These are phyloP conservation scores for Mactromeris polynyma DNA, from an alignment of 2,888 invertebrate genomes.

Conservation along the genomic window DNA sequence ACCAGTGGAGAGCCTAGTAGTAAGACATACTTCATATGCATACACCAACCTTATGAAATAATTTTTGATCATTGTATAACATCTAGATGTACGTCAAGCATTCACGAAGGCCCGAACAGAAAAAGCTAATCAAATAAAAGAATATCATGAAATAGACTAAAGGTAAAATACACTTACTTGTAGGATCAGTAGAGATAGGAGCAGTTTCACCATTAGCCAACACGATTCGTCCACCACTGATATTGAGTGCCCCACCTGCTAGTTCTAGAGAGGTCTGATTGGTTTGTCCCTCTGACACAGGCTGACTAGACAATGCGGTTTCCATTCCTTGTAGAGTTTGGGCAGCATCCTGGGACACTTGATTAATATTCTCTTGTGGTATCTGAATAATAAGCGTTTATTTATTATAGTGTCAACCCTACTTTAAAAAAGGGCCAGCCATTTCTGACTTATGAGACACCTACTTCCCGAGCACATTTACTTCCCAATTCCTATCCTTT, in stretches of 20 bases:
- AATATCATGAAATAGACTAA: background rate
- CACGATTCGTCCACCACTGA: slow-evolving; percentile 95
- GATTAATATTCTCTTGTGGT: slow-evolving; percentile 50
- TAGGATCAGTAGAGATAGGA: slow-evolving; percentile 59
- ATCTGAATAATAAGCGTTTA: slow-evolving; percentile 44
- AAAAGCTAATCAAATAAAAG: no score
- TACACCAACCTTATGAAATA: no score
- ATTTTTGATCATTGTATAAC: no score
- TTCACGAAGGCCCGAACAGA: no score
- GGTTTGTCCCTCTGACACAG: background rate
- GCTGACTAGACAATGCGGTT: background rate
- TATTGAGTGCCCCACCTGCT: slow-evolving; percentile 88
- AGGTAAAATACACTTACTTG: slow-evolving; percentile 48
- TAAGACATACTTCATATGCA: no score
- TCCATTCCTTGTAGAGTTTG: slow-evolving; percentile 29
- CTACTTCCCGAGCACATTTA: no score
- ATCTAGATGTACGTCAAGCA: no score
- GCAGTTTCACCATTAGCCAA: slow-evolving; percentile 94
- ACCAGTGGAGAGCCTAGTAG: no score
- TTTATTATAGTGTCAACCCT: no score
- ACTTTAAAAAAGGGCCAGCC: no score
- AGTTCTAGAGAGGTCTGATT: slow-evolving; percentile 53
- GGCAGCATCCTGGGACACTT: background rate
- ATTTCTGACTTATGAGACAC: no score
- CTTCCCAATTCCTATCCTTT: no score